A percentile compares a stretch with the other conserved stretches of the same genome.
These are phyloP conservation scores for Eulithis testata DNA, from an alignment of 2,888 invertebrate genomes.

Conservation along the genomic window DNA sequence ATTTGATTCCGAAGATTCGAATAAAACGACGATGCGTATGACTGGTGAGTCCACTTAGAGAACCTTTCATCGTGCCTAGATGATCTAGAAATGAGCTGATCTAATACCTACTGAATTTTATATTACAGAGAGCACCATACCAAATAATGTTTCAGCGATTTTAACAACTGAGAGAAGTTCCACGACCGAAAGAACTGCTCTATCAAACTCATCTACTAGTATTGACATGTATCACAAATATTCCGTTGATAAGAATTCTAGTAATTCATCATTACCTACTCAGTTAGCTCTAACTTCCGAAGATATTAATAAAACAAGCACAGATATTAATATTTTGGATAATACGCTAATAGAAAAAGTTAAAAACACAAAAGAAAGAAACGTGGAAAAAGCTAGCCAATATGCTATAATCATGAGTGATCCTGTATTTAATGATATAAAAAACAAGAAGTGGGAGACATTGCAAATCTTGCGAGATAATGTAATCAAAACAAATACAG, in stretches of 20 bases:
- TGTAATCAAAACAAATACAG: slow-evolving; percentile 17
- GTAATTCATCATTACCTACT: slow-evolving; percentile 1
- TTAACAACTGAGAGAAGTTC: neutral
- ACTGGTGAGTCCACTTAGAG: neutral
- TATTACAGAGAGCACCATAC: slow-evolving; percentile 8
- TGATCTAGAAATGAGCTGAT: no score
- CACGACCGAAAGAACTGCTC: neutral
- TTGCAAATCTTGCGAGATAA: slow-evolving; percentile 40
- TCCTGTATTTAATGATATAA: slow-evolving; percentile 40
- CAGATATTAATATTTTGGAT: neutral
- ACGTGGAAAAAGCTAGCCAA: neutral
- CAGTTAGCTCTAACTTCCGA: neutral
- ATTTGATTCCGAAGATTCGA: neutral
- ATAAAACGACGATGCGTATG: neutral
- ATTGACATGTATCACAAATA: slow-evolving; percentile 6
- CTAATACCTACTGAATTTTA: neutral
- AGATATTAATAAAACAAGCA: neutral
- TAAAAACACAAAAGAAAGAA: slow-evolving; percentile 2
- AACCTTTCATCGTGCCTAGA: no score
- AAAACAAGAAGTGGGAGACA: slow-evolving; percentile 45
- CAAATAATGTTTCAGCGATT: neutral
- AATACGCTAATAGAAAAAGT: neutral
- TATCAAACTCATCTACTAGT: neutral
- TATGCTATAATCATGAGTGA: slow-evolving; percentile 2
- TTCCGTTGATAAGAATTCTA: slow-evolving; percentile 2